Evolutionary conservation across 2,888 invertebrate genomes (phyloP), one percentile per base, ranked within the genome.

Genomic region (Meganola albula): DNA sequence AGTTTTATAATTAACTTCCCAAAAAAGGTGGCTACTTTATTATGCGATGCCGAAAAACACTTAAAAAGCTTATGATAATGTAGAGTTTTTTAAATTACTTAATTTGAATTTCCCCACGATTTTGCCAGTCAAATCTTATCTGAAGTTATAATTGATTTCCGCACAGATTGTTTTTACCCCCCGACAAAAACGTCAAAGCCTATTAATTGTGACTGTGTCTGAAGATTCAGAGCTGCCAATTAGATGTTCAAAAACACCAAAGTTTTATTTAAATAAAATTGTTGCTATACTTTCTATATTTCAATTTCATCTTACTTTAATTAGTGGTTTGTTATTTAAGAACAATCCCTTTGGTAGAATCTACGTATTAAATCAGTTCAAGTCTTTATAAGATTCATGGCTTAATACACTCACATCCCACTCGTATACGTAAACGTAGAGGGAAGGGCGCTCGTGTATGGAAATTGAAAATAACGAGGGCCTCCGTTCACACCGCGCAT

Each of bases 391-490:
- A 78, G 80, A 80, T 79, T 83, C 80, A 80, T 74, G 68, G 71
- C 72, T 77, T 84, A 77, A 79, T 82, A 79, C 76, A 77, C 74
- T 71, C 71, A 57, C 64, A 58, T 63, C 68, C 73, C 73, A 70
- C 67, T 68, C 62, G 63, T 68, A 73, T 66, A 74, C 70, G 71
- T 74, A 74, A 74, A 74, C 63, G 69, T 75, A 77, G 71, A 66
- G 65, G 26, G 44, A 67, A 74, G 77, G 72, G 73, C 66, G 78
- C 70, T 75, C 74, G 76, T 76, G 79, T 80, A 80, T 80, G 82
- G 80, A 84, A 84, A 85, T 85, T 83, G 83, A 83, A 84, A 85
- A 84, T 85, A 84, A 84, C 80, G 84, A 84, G 80, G 70, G 67
- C 73, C 73, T 67, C 70, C 73, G 78, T 80, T 82, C 82, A 74